phyloP scores from a whole-genome alignment of 2,113 vertebrate genomes.

The Saiga tatarica region DNA sequence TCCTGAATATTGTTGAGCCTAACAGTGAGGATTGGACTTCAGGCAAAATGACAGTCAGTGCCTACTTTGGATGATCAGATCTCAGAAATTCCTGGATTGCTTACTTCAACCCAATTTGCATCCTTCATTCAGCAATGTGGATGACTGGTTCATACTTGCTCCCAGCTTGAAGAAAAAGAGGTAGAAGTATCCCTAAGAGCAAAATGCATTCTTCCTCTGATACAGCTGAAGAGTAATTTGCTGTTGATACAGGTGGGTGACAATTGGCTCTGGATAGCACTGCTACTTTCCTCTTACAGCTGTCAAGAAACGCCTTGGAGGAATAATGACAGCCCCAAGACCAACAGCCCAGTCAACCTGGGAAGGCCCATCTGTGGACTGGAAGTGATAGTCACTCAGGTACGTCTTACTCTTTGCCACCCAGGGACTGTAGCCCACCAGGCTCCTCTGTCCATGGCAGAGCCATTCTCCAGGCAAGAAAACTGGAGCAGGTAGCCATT shows the following conservation, averaged over 20 bases:
- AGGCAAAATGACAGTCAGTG: background rate
- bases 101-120: background rate
- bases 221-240: background rate
- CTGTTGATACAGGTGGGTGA: background rate
- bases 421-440: background rate
- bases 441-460: background rate
- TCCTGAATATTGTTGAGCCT: background rate
- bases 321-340: background rate
- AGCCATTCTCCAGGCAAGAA: background rate
- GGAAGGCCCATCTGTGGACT: background rate
- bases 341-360: too few relatives aligned
- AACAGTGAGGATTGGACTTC: background rate
- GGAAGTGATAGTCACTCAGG: background rate
- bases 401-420: background rate
- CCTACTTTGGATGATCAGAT: background rate
- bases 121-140: background rate
- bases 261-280: background rate
- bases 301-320: background rate
- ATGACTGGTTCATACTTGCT: background rate
- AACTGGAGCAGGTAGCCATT: background rate
- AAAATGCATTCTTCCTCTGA: background rate
- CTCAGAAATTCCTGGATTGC: background rate
- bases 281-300: background rate
- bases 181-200: background rate
- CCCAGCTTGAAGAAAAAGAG: background rate